Base-by-base conservation (phyloP, 2,888 invertebrate genomes). In the Calameuta filiformis region DNA sequence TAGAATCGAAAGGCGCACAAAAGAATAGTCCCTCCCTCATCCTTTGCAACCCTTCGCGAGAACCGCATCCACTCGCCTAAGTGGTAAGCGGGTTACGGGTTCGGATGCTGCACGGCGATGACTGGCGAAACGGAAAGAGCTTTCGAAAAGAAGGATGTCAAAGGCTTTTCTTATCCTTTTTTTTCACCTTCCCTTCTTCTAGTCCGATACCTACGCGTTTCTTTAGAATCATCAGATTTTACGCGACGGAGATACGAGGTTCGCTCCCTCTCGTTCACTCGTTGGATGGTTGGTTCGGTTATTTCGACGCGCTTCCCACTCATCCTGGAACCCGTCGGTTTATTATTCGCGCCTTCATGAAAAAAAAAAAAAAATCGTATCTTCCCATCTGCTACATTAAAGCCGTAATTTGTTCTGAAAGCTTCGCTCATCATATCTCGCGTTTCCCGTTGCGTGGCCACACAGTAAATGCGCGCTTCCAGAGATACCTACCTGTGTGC, bases 331-430 rank as follows among this genome's bases (percentile, higher is more conserved):
- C 2, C 23, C 56, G 23, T 23, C 23, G 56, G 56, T 23, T 56
- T 56, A 56, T 56, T 56, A 56, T 56, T 56, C 56, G 23, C 56
- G 56, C 56, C 23, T 56, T 9, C 15, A 9, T 56, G 31, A 0
- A 35, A 40, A 35, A n/a, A 73, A 35, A n/a, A 73, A 9, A 40
- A 75, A 31, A 75, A 40, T 11, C 76, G 75, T 40, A 40, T 75
- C 73, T 74, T 74, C 79, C 76, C 76, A 75, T 79, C 77, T 77
- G 83, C 78, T 82, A 79, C 78, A 81, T 79, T 77, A 82, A 81
- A 82, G 83, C 81, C 84, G 84, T 84, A 85, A 85, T 85, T 84
- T 84, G 80, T 80, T 77, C 82, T 82, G 85, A 82, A 83, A 84
- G 83, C 83, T 80, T 79, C 79, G 82, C 81, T 77, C 73, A 78